phyloP scores from a whole-genome alignment of 2,113 vertebrate species.

The Mohoua ochrocephala region DNA sequence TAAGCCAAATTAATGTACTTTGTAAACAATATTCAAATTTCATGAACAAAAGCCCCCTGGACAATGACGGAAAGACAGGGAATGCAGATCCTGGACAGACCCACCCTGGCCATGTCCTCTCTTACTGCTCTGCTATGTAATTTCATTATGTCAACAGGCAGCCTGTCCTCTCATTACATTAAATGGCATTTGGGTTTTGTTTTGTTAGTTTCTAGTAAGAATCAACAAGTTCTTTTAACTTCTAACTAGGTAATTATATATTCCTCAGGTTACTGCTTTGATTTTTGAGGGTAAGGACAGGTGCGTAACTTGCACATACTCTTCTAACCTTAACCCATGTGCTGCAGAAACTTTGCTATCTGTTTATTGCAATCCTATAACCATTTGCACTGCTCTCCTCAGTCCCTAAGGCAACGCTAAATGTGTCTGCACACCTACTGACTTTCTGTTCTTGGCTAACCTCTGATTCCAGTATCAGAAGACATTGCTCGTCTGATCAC shows the following conservation, averaged over 20 bases:
- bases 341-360: neutral
- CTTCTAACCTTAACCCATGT: neutral
- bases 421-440: neutral
- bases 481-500: neutral
- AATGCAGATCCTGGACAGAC: neutral
- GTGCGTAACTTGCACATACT: neutral
- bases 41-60: neutral
- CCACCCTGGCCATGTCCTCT: neutral
- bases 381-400: neutral
- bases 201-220: neutral
- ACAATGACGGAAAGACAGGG: neutral
- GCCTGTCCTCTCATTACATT: neutral
- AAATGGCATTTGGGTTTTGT: neutral
- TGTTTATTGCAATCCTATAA: neutral
- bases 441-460: neutral
- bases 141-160: neutral
- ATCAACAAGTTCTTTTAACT: neutral
- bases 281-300: neutral
- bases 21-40: neutral
- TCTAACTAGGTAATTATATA: neutral
- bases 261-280: neutral
- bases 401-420: neutral
- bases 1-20: neutral
- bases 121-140: neutral
- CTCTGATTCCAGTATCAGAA: neutral